Percentiles rank a stretch among this genome's conserved stretches.
These are phyloP conservation scores for Monochamus saltuarius DNA, from an alignment of 1,140 invertebrate genomes.

Conservation along the genomic window DNA sequence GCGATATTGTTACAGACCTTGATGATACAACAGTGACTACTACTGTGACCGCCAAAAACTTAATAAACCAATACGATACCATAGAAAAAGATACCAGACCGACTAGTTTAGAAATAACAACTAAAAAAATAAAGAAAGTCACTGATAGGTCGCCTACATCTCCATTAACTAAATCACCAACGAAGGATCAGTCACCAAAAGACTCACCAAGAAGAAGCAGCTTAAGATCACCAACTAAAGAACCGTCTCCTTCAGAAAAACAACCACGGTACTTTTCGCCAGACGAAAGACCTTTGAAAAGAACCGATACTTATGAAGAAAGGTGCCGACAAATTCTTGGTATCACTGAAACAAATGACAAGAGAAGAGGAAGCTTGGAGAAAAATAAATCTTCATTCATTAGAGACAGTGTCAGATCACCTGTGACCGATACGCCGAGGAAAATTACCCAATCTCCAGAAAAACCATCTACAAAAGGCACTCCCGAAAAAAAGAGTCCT, in stretches of 20 bases:
- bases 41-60: constrained; percentile 14
- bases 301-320: constrained; percentile 70
- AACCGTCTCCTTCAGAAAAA: constrained; percentile 19
- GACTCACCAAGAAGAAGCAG: constrained; percentile 21
- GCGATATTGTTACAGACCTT: constrained; percentile 38
- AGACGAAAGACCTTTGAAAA: constrained; percentile 51
- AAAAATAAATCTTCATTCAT: constrained; percentile 29
- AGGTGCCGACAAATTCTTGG: constrained; percentile 66
- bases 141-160: constrained; percentile 37
- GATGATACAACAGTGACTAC: constrained; percentile 24
- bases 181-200: constrained; percentile 34
- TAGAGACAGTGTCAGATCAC: constrained; percentile 19
- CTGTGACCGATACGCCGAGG: neutral
- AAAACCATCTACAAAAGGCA: neutral
- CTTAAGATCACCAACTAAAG: constrained; percentile 26
- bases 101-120: constrained; percentile 29
- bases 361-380: constrained; percentile 32
- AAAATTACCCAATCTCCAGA: constrained; percentile 10
- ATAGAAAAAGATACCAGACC: constrained; percentile 26
- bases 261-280: constrained; percentile 11
- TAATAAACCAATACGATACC: constrained; percentile 1
- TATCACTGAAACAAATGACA: constrained; percentile 53
- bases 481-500: constrained; percentile 12
- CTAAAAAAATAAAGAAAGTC: constrained; percentile 33
- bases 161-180: constrained; percentile 22